These are phyloP conservation scores for Clepsis dumicolana DNA, from an alignment of 2,888 invertebrate genomes.

Conservation along the genomic window DNA sequence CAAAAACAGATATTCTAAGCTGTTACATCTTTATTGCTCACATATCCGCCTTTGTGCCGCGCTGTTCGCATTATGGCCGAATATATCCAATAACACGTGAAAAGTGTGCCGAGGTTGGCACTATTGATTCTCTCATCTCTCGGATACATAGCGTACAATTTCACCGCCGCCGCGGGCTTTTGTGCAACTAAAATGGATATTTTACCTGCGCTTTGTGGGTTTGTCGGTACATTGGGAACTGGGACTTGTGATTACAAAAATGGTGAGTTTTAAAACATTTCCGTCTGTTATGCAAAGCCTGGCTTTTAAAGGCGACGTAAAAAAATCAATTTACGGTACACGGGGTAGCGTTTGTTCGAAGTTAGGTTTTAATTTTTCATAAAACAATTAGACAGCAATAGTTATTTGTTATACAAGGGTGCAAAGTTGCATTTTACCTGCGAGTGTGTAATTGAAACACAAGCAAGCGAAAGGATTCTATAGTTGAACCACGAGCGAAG, in stretches of 20 bases:
- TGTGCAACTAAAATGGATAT: constrained; percentile 44
- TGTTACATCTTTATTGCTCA: constrained; percentile 25
- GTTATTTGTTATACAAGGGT: no score
- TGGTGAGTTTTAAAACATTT: constrained; percentile 36
- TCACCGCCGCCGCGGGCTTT: constrained; percentile 34
- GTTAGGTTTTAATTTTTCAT: constrained; percentile 2
- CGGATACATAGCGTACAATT: constrained; percentile 38
- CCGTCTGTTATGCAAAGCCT: constrained; percentile 34
- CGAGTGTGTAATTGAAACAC: no score
- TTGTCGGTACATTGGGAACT: constrained; percentile 36
- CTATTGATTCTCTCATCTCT: constrained; percentile 43
- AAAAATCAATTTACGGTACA: constrained; percentile 30
- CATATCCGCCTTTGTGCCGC: constrained; percentile 35
- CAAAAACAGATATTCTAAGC: constrained; percentile 38
- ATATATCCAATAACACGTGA: constrained; percentile 39
- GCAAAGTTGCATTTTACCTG: no score
- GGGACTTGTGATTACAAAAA: constrained; percentile 41
- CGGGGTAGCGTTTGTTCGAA: constrained; percentile 15
- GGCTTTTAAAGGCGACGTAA: constrained; percentile 34
- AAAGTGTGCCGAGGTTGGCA: constrained; percentile 43
- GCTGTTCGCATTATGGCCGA: constrained; percentile 22
- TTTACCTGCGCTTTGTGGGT: constrained; percentile 38
- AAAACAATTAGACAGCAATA: neutral
- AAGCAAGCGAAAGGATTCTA: no score
- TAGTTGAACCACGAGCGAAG: no score